Conservation (phyloP, 1,140 invertebrate genomes). For the Laupala kohalensis region DNA sequence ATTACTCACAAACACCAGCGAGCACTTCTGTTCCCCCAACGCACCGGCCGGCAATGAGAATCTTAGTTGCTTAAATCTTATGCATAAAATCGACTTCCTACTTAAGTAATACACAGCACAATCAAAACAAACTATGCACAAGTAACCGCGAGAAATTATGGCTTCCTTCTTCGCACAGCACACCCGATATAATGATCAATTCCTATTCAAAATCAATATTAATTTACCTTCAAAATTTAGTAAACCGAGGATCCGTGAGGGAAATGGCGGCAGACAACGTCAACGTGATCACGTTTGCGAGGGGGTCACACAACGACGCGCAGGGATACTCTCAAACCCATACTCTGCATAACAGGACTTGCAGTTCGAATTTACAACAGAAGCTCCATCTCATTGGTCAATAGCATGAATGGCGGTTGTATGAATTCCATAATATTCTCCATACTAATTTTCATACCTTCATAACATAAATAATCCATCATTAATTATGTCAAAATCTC, state of each 20-base stretch:
- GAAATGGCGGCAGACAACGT: conserved; percentile 60
- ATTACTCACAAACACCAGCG: not conserved
- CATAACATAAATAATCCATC: too few relatives aligned
- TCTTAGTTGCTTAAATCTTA: not conserved
- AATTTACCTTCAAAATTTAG: conserved; percentile 13
- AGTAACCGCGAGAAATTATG: not conserved
- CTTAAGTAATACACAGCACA: not conserved
- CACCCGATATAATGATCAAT: not conserved
- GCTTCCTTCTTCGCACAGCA: not conserved
- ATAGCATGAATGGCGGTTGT: not conserved
- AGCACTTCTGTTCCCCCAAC: not conserved
- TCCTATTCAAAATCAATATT: not conserved
- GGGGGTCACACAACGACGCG: conserved; percentile 63
- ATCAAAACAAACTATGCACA: conserved; percentile 5
- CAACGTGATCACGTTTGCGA: conserved; percentile 59
- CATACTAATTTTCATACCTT: too few relatives aligned
- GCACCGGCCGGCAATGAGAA: conserved; percentile 22
- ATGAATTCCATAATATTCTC: not conserved
- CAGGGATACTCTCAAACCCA: conserved; percentile 44
- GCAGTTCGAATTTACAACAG: not conserved
- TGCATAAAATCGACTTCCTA: not conserved
- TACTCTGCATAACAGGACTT: conserved; percentile 13
- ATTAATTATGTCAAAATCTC: too few relatives aligned
- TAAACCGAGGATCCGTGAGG: conserved; percentile 17
- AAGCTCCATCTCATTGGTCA: not conserved